These are phyloP conservation scores for Hydractinia symbiolongicarpus DNA, from an alignment of 30 jellyfish, hydroid and myxozoan genomes.

Conservation along the genomic window DNA sequence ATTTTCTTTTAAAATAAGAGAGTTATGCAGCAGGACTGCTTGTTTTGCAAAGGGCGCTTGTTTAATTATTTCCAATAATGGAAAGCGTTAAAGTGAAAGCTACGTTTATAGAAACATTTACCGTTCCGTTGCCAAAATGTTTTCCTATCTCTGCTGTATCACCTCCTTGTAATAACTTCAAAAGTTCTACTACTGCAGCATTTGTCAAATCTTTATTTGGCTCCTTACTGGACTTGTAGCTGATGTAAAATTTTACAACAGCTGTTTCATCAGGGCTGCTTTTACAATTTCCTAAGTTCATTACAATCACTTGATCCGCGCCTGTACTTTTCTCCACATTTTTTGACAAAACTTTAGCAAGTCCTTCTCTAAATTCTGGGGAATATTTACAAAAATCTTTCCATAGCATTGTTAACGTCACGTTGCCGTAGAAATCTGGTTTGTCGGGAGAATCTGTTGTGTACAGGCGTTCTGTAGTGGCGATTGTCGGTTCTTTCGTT, in stretches of 20 bases:
- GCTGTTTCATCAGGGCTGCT: neutral
- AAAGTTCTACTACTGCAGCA: slow-evolving; percentile 5
- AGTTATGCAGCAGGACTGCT: no score
- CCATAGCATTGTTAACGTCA: slow-evolving; percentile 10
- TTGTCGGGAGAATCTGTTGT: slow-evolving; percentile 12
- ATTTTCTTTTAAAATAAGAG: no score
- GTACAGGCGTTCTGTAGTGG: no score
- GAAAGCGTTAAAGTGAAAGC: no score
- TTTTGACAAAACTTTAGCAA: neutral
- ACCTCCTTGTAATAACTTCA: neutral
- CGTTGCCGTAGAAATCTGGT: neutral
- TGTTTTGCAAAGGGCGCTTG: no score
- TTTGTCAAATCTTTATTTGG: neutral
- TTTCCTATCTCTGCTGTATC: slow-evolving; percentile 3
- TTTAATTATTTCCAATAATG: no score
- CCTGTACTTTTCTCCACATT: neutral
- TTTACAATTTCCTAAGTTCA: slow-evolving; percentile 6
- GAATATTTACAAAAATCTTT: neutral
- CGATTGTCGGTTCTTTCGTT: no score
- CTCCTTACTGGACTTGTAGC: neutral
- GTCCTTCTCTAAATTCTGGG: slow-evolving; percentile 2
- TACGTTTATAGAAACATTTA: neutral
- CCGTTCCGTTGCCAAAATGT: slow-evolving; percentile 7
- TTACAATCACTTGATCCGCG: slow-evolving; percentile 3
- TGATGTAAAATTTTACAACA: neutral